Evolutionary conservation across 2,888 invertebrate species (phyloP), one percentile per base, ranked within the genome.

Genomic region (Heliothis peltigera): DNA sequence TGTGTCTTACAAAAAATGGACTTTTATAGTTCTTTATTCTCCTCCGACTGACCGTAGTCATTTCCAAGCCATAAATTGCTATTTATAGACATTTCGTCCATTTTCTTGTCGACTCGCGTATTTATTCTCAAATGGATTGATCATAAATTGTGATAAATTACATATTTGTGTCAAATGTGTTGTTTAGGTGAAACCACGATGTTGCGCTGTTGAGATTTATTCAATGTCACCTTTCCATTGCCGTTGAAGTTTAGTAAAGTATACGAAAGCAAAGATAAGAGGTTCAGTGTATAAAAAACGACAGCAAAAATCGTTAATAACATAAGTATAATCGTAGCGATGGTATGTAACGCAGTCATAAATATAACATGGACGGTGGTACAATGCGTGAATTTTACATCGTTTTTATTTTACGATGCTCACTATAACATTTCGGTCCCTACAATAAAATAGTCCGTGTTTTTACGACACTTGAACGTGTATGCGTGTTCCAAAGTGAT

Each of bases 371-470:
- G 84, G 83, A 85, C 79, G 78, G 78, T 70, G 81, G 84, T 81
- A 91, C 91, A 92, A 91, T 90, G 91, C 90, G 89, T 89, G 89
- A 90, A 89, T 91, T 93, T 93, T 90, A 93, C 91, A 88, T 80
- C 88, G 82, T 87, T 92, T 89, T 92, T 89, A 91, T 92, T 94
- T 94, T 92, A 94, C 91, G 92, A 91, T 76, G 57, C 75, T 70
- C 90, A 88, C 89, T 92, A 93, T 92, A 93, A 90, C 91, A 89
- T 91, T 92, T 90, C 81, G 88, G 89, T 85, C 85, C 88, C 86
- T 75, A 86, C 89, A 88, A 88, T 93, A 92, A 93, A 93, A 92
- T 89, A 87, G 90, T 87, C 88, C 47, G 88, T 86, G 84, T 79
- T 83, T 73, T 93, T 93, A 94, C 91, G 90, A 89, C 82, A 90